Base-by-base conservation (phyloP, 2,888 invertebrate species). In the Phragmatobia fuliginosa region DNA sequence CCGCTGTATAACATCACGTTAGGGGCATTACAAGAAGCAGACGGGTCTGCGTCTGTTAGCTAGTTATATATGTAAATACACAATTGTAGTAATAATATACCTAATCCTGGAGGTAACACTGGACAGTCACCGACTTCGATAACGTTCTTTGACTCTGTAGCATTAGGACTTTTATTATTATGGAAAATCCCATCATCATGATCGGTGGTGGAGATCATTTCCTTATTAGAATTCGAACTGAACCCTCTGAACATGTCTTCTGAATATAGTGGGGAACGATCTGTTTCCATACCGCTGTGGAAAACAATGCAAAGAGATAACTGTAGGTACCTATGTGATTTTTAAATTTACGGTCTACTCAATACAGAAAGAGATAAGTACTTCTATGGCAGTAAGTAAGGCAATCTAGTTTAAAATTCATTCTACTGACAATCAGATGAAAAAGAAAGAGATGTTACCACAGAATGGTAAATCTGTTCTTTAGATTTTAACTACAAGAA, bases 61-160 rank as follows among this genome's bases (percentile, higher is more conserved):
- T n/a, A n/a, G n/a, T n/a, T n/a, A n/a, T n/a, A n/a, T n/a, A n/a
- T n/a, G n/a, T n/a, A 1, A 14, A 16, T 28, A 28, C 6, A 14
- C 16, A 56, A 56, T 14, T 56, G 6, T 28, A 5, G 6, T 25
- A 14, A 61, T 11, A 36, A 33, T 5, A 8, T 41, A 65, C 65
- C 65, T 21, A 65, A 65, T 65, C 28, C n/a, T 56, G 65, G 56
- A 11, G 65, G 65, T 21, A 65, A 28, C 28, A 38, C 36, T 21
- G 65, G 65, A 49, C 65, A 65, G 28, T 56, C 8, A 11, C 3
- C 2, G 25, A 56, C 16, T 56, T 36, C 65, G 25, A 2, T 21
- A 18, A 16, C 18, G 25, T 62, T 11, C 11, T 36, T 56, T 18
- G 8, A 25, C 2, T 36, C 36, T 21, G 56, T 28, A 36, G 5